Conservation (phyloP, 2,113 vertebrate species). For the Phaethornis superciliosus region DNA sequence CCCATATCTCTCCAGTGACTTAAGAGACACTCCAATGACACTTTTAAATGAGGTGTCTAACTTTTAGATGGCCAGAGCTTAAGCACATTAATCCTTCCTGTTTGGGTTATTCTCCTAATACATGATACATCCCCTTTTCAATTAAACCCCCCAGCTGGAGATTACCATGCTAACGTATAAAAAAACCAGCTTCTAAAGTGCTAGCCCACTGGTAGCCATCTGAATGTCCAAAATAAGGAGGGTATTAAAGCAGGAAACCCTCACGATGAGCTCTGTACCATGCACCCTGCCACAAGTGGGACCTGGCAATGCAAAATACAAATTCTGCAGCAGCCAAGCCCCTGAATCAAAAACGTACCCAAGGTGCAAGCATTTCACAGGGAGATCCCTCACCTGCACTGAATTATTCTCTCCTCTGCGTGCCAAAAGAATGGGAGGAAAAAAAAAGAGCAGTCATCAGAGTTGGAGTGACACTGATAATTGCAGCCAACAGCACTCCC, state of each 20-base stretch:
- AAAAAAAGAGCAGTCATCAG: neutral
- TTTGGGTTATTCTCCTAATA: neutral
- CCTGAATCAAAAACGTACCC: neutral
- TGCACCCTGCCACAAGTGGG: neutral
- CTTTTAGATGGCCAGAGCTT: fast-evolving
- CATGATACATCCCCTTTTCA: neutral
- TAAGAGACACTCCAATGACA: neutral
- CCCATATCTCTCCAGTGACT: neutral
- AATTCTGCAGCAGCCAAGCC: neutral
- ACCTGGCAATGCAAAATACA: neutral
- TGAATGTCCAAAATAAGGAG: neutral
- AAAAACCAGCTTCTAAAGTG: neutral
- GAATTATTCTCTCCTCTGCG: neutral
- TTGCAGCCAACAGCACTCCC: neutral
- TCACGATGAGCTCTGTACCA: neutral
- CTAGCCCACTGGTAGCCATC: neutral
- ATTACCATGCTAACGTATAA: neutral
- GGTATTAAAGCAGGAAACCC: neutral
- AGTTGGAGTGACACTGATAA: neutral
- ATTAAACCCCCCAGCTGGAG: neutral
- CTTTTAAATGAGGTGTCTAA: neutral
- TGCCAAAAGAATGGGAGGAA: fast-evolving
- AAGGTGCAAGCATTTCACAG: neutral
- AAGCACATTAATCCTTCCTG: neutral
- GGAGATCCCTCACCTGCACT: neutral